These are phyloP conservation scores for Melanotus villosus DNA, from an alignment of 2,888 invertebrate species.

Conservation along the genomic window DNA sequence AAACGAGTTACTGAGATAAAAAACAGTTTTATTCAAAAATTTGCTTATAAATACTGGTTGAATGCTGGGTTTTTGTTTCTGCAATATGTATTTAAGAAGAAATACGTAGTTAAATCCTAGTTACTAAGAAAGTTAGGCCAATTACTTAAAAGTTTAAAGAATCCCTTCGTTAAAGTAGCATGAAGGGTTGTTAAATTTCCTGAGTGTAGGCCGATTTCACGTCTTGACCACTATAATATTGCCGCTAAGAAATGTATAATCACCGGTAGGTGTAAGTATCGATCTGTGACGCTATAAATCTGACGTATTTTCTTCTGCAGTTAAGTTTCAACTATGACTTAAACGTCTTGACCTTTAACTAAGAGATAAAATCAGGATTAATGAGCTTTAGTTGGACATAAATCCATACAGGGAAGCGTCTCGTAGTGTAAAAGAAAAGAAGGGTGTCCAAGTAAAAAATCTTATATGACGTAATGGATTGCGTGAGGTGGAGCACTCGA, in stretches of 20 bases:
- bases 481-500: conserved; percentile 61
- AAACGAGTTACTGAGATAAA: too few relatives aligned
- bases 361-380: conserved; percentile 54
- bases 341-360: conserved; percentile 49
- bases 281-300: conserved; percentile 40
- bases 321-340: conserved; percentile 22
- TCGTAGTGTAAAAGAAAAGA: conserved; percentile 27
- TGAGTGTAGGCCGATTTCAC: too few relatives aligned
- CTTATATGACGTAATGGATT: conserved; percentile 64
- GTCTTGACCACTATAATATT: not conserved
- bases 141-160: too few relatives aligned
- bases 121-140: too few relatives aligned
- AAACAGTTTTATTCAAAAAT: too few relatives aligned
- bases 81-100: too few relatives aligned
- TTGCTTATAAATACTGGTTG: too few relatives aligned
- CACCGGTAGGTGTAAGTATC: conserved; percentile 6
- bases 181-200: too few relatives aligned
- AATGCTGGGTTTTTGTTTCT: too few relatives aligned
- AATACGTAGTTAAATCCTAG: too few relatives aligned
- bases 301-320: conserved; percentile 41
- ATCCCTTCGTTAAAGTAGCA: too few relatives aligned
- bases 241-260: not conserved
- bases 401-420: conserved; percentile 38
- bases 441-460: conserved; percentile 25
- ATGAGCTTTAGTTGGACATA: conserved; percentile 50